A percentile compares a stretch with the other conserved stretches of the same genome.
Evolutionary conservation across 2,888 invertebrate species (phyloP).

Genomic region (Lochmaea crataegi): DNA sequence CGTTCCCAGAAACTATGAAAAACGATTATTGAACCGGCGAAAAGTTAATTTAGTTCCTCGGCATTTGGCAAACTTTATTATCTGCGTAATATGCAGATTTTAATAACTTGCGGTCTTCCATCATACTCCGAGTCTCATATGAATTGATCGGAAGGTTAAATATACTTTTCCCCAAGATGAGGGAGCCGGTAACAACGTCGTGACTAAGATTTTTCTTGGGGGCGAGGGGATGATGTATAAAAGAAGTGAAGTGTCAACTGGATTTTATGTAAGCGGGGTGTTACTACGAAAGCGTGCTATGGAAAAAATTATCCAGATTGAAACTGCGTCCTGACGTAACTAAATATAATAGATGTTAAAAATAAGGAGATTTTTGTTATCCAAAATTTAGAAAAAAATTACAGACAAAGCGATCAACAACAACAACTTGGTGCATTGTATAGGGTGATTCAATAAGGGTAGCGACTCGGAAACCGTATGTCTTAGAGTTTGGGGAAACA

Average conservation of each 20-base stretch:
- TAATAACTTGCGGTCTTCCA: constrained; percentile 14
- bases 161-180: constrained; percentile 8
- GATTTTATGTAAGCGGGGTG: not conserved
- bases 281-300: not conserved
- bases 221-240: constrained; percentile 2
- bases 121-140: constrained; percentile 9
- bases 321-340: no score
- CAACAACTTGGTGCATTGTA: no score
- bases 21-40: constrained; percentile 10
- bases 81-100: constrained; percentile 18
- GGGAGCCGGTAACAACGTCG: not conserved
- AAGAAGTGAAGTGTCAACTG: not conserved
- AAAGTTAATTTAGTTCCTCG: constrained; percentile 20
- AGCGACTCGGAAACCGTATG: no score
- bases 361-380: no score
- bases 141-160: constrained; percentile 22
- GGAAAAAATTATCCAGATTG: no score
- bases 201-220: not conserved
- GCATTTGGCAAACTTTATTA: constrained; percentile 16
- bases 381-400: no score
- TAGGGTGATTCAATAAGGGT: no score
- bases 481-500: no score
- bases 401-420: no score
- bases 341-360: no score
- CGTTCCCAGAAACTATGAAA: constrained; percentile 8